phyloP scores from a whole-genome alignment of 1,140 invertebrate species.

The Chironomus tepperi region DNA sequence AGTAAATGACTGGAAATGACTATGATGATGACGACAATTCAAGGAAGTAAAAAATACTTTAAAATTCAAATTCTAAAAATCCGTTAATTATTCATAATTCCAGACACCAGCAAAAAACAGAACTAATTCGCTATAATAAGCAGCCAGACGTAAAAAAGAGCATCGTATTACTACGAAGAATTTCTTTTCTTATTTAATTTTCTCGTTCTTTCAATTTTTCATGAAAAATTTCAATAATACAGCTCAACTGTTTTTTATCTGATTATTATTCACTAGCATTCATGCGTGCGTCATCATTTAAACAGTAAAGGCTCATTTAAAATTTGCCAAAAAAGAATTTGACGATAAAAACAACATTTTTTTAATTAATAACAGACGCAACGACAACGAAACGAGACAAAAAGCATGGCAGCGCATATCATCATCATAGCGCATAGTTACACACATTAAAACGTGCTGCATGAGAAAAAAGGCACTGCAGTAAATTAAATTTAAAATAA shows the following conservation, averaged over 20 bases:
- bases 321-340: constrained; percentile 5
- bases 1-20: no score
- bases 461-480: neutral
- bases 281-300: constrained; percentile 11
- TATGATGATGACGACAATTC: no score
- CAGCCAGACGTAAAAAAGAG: neutral
- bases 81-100: no score
- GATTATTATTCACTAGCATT: neutral
- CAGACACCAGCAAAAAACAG: no score
- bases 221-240: no score
- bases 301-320: constrained; percentile 6
- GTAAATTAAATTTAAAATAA: neutral
- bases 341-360: neutral
- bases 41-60: no score
- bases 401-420: neutral
- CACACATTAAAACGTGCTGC: neutral
- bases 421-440: neutral
- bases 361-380: constrained; percentile 1
- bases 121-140: no score
- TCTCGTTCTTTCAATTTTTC: no score
- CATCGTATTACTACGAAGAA: neutral
- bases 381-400: neutral
- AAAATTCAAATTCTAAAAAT: no score
- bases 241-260: neutral
- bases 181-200: no score